A percentile compares a stretch with the other conserved stretches of the same genome.
These are phyloP conservation scores for Halisarca cf. caerulea DNA, from an alignment of 37 sponge, comb jelly and placozoan genomes.

Conservation along the genomic window DNA sequence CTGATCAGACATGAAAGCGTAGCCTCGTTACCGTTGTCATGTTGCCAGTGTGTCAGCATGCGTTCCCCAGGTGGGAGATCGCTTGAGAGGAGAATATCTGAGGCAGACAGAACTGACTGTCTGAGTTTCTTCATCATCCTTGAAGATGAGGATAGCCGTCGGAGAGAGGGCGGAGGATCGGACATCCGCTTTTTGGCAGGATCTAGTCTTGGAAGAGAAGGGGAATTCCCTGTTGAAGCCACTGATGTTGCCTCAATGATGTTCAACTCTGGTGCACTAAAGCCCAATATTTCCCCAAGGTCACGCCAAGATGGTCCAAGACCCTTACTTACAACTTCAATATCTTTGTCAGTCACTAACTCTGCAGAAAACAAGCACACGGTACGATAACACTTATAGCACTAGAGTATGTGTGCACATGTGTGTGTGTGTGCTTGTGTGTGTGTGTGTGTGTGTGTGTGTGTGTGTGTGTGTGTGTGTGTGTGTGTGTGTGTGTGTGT, in stretches of 20 bases:
- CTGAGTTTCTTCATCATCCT: background rate
- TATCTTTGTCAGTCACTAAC: conserved; percentile 45
- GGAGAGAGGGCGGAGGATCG: background rate
- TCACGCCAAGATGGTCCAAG: conserved; percentile 55
- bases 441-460: too few relatives aligned
- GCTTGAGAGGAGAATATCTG: background rate
- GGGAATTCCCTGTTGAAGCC: background rate
- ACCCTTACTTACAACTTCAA: conserved; percentile 6
- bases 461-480: too few relatives aligned
- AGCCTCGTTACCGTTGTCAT: conserved; percentile 30
- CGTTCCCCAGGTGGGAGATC: conserved; percentile 32
- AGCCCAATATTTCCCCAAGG: conserved; percentile 65
- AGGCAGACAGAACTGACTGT: background rate
- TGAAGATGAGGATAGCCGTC: background rate
- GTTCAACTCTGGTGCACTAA: conserved; percentile 44
- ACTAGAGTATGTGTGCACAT: too few relatives aligned
- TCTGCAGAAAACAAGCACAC: conserved; percentile 9
- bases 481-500: too few relatives aligned
- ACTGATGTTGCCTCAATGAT: background rate
- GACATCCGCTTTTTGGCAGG: background rate
- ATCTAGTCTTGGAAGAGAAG: background rate
- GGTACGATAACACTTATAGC: too few relatives aligned
- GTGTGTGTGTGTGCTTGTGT: too few relatives aligned
- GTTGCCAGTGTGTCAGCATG: conserved; percentile 64
- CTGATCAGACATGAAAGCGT: conserved; percentile 56